Conservation (phyloP, 2,113 vertebrate genomes). For the Pelobates fuscus region DNA sequence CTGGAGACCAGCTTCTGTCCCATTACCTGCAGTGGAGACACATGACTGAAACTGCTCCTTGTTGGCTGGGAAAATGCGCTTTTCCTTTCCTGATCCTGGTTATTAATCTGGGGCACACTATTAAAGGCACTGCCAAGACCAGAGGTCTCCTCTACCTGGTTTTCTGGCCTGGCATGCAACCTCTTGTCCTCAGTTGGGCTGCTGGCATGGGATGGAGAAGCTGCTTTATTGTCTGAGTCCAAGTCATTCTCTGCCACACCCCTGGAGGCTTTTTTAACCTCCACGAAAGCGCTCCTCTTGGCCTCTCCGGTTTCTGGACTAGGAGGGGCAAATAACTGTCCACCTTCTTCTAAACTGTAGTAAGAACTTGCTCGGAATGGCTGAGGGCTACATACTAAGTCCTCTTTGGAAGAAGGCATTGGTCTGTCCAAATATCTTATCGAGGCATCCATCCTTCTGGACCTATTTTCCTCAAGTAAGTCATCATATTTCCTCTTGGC, state of each 20-base stretch:
- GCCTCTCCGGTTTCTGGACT: conserved; percentile 73
- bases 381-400: conserved; percentile 84
- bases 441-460: conserved; percentile 44
- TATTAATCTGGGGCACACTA: conserved; percentile 75
- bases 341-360: conserved; percentile 80
- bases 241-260: conserved; percentile 52
- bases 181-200: conserved; percentile 51
- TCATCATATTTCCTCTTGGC: conserved; percentile 32
- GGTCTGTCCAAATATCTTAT: conserved; percentile 56
- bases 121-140: conserved; percentile 81
- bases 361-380: conserved; percentile 79
- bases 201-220: conserved; percentile 24
- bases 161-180: conserved; percentile 56
- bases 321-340: conserved; percentile 75
- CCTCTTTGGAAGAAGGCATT: conserved; percentile 76
- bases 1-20: conserved; percentile 79
- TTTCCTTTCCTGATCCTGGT: conserved; percentile 75
- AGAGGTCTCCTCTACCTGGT: conserved; percentile 52
- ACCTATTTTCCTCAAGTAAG: conserved; percentile 59
- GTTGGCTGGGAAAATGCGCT: conserved; percentile 93
- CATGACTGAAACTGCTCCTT: conserved; percentile 80
- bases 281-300: conserved; percentile 93
- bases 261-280: conserved; percentile 79
- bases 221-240: conserved; percentile 7
- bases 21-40: conserved; percentile 79